Percentiles rank a stretch among this genome's conserved stretches.
Evolutionary conservation across 23 tunicate genomes (phyloP).

Genomic region (Halocynthia roretzi): DNA sequence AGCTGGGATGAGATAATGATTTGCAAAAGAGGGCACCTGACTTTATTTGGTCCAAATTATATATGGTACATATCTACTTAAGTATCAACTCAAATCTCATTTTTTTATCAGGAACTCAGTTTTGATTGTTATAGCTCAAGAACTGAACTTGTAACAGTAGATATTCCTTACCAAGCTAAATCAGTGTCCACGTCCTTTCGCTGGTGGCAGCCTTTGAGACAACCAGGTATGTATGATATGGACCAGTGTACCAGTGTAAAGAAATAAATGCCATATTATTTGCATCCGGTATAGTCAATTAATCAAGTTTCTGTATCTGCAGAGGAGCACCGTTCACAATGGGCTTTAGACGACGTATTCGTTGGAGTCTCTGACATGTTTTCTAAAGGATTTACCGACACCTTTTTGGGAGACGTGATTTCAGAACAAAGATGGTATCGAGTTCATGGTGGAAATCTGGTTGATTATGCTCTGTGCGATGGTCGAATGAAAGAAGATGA

Average conservation of each 20-base stretch:
- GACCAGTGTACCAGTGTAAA: neutral
- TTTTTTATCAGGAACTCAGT: conserved; percentile 43
- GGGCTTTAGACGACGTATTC: conserved; percentile 80
- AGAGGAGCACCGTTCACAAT: conserved; percentile 48
- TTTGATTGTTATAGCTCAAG: conserved; percentile 20
- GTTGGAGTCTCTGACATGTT: conserved; percentile 61
- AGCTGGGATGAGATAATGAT: too few relatives aligned
- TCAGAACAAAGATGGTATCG: conserved; percentile 36
- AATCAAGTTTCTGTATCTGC: conserved; percentile 4
- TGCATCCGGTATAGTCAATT: neutral
- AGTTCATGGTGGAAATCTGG: conserved; percentile 29
- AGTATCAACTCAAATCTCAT: too few relatives aligned
- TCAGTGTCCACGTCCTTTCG: conserved; percentile 48
- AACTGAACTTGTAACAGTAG: conserved; percentile 7
- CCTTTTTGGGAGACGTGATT: conserved; percentile 23
- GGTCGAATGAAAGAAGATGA: neutral
- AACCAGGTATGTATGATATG: conserved; percentile 23
- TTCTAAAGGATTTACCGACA: conserved; percentile 46
- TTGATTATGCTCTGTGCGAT: neutral
- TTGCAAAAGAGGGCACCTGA: too few relatives aligned
- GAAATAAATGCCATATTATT: neutral
- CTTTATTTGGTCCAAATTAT: too few relatives aligned
- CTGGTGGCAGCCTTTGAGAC: conserved; percentile 87
- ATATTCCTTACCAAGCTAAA: conserved; percentile 60
- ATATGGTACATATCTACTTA: too few relatives aligned